Conservation (phyloP, 2,797 vertebrate species). For the Lithobates pipiens region DNA sequence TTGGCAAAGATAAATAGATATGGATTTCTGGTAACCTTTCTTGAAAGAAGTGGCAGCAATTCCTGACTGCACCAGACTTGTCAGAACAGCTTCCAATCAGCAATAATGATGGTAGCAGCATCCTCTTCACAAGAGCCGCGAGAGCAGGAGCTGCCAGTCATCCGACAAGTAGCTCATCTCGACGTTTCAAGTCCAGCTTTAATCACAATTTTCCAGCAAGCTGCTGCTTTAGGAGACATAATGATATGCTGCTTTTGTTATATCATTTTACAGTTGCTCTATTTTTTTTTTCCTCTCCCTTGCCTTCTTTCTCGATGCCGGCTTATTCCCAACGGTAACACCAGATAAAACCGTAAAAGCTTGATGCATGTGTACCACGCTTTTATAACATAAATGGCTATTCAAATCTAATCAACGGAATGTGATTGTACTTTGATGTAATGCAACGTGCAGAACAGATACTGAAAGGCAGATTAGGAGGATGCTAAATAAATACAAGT, state of each 20-base stretch:
- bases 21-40: conserved; percentile 57
- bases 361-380: conserved; percentile 15
- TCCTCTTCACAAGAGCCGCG: conserved; percentile 29
- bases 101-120: conserved; percentile 50
- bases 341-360: conserved; percentile 30
- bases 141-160: conserved; percentile 38
- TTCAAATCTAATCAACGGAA: conserved; percentile 52
- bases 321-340: conserved; percentile 49
- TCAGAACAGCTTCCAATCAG: conserved; percentile 59
- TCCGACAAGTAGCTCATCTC: conserved; percentile 14
- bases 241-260: conserved; percentile 55
- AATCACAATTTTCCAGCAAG: conserved; percentile 52
- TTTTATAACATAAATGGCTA: conserved; percentile 48
- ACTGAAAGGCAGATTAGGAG: conserved; percentile 2
- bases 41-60: conserved; percentile 48
- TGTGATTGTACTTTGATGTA: conserved; percentile 34
- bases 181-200: conserved; percentile 47
- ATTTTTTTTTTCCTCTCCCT: conserved; percentile 11
- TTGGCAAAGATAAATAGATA: conserved; percentile 56
- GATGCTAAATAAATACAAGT: conserved; percentile 7
- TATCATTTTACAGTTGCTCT: conserved; percentile 29
- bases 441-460: conserved; percentile 11
- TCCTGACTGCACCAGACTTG: conserved; percentile 21
- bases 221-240: conserved; percentile 41
- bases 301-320: background rate